Percentiles rank a stretch among this genome's conserved stretches.
Conservation (phyloP, 2,888 invertebrate genomes). For the Eumerus sabulonum region DNA sequence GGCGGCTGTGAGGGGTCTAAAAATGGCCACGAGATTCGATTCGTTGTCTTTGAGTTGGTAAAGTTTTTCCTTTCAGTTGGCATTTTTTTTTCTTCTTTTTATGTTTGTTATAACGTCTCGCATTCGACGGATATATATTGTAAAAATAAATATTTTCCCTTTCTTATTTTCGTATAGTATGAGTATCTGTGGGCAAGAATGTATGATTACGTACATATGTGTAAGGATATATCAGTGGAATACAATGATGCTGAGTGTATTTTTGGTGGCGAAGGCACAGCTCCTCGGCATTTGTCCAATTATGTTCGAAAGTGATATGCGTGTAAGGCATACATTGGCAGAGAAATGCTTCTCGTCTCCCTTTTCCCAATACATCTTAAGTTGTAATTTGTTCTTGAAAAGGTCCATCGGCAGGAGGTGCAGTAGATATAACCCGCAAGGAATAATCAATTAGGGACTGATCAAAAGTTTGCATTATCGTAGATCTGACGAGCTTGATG, state of each 20-base stretch:
- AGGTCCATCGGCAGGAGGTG: conserved; percentile 65
- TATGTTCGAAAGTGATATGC: conserved; percentile 35
- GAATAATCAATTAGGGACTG: conserved; percentile 15
- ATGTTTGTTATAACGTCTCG: conserved; percentile 52
- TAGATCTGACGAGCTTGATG: too few species aligned
- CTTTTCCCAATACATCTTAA: conserved; percentile 30
- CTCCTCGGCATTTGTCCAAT: conserved; percentile 74
- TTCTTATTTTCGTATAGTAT: conserved; percentile 50
- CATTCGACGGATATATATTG: conserved; percentile 72
- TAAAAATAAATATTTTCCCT: conserved; percentile 71
- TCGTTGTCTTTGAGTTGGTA: conserved; percentile 65
- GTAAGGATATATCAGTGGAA: conserved; percentile 48
- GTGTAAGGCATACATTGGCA: conserved; percentile 41
- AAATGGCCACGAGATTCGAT: conserved; percentile 71
- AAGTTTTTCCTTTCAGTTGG: conserved; percentile 57
- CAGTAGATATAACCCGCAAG: conserved; percentile 33
- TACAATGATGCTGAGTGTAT: conserved; percentile 72
- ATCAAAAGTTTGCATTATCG: conserved; percentile 14
- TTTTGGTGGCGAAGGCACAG: conserved; percentile 76
- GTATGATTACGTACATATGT: conserved; percentile 33
- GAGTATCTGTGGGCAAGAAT: conserved; percentile 69
- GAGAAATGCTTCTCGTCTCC: not conserved
- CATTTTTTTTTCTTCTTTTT: conserved; percentile 24
- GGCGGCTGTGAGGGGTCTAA: conserved; percentile 70
- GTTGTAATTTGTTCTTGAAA: conserved; percentile 67